Base-by-base conservation (phyloP, 1,140 invertebrate species). In the Drosophila kohkoa region DNA sequence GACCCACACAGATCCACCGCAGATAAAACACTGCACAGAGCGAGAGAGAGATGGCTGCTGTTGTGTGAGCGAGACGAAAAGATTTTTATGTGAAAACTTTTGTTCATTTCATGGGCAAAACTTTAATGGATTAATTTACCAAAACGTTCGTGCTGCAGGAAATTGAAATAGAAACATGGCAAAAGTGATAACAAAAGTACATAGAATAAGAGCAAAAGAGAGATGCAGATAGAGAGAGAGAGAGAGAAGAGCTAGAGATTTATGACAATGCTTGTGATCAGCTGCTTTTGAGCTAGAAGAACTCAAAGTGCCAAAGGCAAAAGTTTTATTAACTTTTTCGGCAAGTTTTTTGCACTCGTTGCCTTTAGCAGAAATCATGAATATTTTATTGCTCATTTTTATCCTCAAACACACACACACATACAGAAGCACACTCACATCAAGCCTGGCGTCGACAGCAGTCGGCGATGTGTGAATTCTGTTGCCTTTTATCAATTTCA, bases 81-180 rank as follows among this genome's bases (percentile, higher is more conserved):
- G 48, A 79, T 63, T 80, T 90, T 90, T 90, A 90, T 90, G 86
- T 68, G 87, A 90, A 90, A 90, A 90, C 54, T 90, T 89, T 85
- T 71, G 68, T 79, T 82, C 85, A 85, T 81, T 90, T 82, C 74
- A 87, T 90, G 82, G 71, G 87, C 74, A 59, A 87, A 90, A 88
- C 83, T 88, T 88, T 78, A 88, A 88, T 88, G 85, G 83, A 88
- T 88, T 88, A 83, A 88, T 88, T 88, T 83, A 81, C 63, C 73
- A 75, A 88, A 89, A 80, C 69, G 83, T 82, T 87, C 76, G 72
- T 79, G 72, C 66, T 51, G 72, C 55, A 88, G 85, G 80, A 88
- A 88, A 88, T 88, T 89, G 83, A 88, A 87, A 87, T 76, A 67
- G 78, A 72, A 57, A 51, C 67, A 66, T 25, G 20, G 68, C 60